Percentiles rank a stretch among this genome's conserved stretches.
Evolutionary conservation across 2,113 vertebrate genomes (phyloP).

Genomic region (Amblyopsis rosae): DNA sequence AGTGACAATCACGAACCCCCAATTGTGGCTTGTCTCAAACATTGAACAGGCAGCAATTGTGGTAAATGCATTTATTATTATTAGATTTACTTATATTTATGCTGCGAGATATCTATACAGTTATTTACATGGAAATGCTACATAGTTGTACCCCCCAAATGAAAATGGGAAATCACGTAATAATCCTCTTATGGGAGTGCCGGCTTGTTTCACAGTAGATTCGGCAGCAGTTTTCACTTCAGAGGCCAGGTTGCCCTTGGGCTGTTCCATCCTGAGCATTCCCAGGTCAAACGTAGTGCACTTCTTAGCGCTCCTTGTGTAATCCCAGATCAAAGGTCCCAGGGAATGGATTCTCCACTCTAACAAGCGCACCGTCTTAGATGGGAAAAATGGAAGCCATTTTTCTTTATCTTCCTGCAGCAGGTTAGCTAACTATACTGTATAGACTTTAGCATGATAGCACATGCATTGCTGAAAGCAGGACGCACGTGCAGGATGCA

Average conservation of each 20-base stretch:
- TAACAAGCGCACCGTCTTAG: conserved; percentile 71
- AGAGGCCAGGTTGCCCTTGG: conserved; percentile 60
- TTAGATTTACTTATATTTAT: no score
- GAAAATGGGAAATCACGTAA: conserved; percentile 64
- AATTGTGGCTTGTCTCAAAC: background rate
- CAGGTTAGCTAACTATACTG: conserved; percentile 64
- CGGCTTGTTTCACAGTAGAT: conserved; percentile 46
- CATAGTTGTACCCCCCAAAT: conserved; percentile 39
- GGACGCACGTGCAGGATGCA: conserved; percentile 37
- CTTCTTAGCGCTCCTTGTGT: conserved; percentile 64
- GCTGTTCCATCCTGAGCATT: conserved; percentile 58
- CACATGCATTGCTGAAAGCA: conserved; percentile 31
- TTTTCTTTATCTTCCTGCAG: conserved; percentile 73
- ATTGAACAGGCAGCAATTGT: background rate
- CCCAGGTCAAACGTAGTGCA: conserved; percentile 58
- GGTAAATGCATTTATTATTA: background rate
- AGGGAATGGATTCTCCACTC: conserved; percentile 68
- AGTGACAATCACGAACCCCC: background rate
- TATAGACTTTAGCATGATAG: conserved; percentile 55
- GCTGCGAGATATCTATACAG: conserved; percentile 6
- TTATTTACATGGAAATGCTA: conserved; percentile 14
- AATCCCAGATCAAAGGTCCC: conserved; percentile 78
- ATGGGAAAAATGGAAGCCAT: conserved; percentile 66
- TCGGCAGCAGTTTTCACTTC: conserved; percentile 63
- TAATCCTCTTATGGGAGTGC: conserved; percentile 61